These are phyloP conservation scores for Cetonia aurata DNA, from an alignment of 2,888 invertebrate genomes.

Conservation along the genomic window DNA sequence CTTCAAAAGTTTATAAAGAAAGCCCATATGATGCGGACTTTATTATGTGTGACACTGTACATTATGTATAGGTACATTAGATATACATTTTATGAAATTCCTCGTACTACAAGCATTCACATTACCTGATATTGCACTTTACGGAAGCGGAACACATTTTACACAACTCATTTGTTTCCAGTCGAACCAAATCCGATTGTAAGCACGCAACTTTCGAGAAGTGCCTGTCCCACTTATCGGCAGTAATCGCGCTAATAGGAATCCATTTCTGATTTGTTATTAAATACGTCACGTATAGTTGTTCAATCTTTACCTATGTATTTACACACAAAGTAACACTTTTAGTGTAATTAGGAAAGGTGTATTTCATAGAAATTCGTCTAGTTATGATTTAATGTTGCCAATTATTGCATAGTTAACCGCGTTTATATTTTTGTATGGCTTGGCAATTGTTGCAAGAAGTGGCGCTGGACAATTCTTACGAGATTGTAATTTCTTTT, in stretches of 20 bases:
- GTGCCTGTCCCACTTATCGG: no score
- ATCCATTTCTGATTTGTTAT: no score
- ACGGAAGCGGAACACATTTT: no score
- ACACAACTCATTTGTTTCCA: no score
- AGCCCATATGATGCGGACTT: no score
- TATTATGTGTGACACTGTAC: no score
- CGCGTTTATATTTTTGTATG: background rate
- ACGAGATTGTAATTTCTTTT: background rate
- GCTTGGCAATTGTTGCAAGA: background rate
- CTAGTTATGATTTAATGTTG: background rate
- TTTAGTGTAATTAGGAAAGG: background rate
- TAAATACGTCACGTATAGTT: background rate
- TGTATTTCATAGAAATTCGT: background rate
- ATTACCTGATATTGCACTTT: no score
- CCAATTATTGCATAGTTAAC: background rate
- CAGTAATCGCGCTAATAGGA: no score
- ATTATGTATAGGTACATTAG: no score
- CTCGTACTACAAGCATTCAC: no score
- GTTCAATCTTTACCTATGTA: background rate
- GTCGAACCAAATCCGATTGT: background rate
- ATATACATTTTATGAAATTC: no score
- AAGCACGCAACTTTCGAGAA: background rate
- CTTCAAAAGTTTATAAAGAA: no score
- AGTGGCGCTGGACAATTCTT: background rate
- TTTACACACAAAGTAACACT: background rate